Base-by-base conservation (phyloP, 1,140 invertebrate genomes). In the Drosophila parabipectinata region DNA sequence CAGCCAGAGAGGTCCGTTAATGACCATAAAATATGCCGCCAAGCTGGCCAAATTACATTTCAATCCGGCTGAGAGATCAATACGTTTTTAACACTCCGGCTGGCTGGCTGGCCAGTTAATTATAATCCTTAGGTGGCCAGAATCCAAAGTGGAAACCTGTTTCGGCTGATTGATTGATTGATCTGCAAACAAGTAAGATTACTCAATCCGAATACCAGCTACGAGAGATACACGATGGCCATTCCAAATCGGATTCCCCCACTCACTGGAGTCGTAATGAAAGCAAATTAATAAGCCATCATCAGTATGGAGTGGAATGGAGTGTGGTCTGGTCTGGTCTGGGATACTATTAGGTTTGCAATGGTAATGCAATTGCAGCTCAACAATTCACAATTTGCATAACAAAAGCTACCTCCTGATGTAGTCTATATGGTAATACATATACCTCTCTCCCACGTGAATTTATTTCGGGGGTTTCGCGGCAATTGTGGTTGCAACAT, bases 211-310 rank as follows among this genome's bases (percentile, higher is more conserved):
- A 21, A 6, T 47, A 12, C 10, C 45, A 15, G 30, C 37, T 9
- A 37, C 39, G 51, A 28, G 26, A 28, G 26, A 28, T 28, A 28
- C 5, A 7, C 4, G 26, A 7, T 28, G 6, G 26, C 2, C 28
- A 47, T 9, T 62, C 7, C 56, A 53, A 45, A 45, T 54, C 14
- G 60, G 44, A 73, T 50, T 61, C 55, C 71, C 6, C 3, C n/a
- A 21, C 21, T 21, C 21, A 21, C 21, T 21, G 3, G 2, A 21
- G 48, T 39, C 18, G 51, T 32, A 74, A 75, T 57, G 54, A 75
- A 75, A 74, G 72, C 60, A 74, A 75, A 75, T 75, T 74, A 75
- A 75, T 74, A 73, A 74, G 59, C 69, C 69, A 75, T 74, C 71
- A 62, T 50, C 63, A 69, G 71, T 63, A 59, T 64, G 55, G 51